Percentiles rank a stretch among this genome's conserved stretches.
These are phyloP conservation scores for Himalopsyche kuldschensis DNA, from an alignment of 2,888 invertebrate genomes.

Conservation along the genomic window DNA sequence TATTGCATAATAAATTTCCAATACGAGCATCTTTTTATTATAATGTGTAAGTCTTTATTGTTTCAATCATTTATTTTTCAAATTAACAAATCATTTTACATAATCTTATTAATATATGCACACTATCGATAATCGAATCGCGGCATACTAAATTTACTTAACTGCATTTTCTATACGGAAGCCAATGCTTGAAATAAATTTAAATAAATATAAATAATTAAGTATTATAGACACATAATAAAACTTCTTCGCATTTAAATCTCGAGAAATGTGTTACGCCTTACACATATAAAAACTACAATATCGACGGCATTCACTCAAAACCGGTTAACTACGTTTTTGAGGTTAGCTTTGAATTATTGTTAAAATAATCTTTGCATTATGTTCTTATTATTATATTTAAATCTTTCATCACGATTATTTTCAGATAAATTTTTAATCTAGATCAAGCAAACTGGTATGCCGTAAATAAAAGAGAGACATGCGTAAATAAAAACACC, in stretches of 20 bases:
- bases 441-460: too few species aligned
- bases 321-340: too few species aligned
- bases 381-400: too few species aligned
- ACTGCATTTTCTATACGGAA: not conserved
- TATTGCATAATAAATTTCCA: too few species aligned
- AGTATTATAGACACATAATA: not conserved
- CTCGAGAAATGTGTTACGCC: not conserved
- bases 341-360: too few species aligned
- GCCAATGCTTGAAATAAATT: not conserved
- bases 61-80: not conserved
- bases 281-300: too few species aligned
- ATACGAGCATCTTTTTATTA: not conserved
- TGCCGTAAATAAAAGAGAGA: too few species aligned
- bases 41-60: not conserved
- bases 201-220: not conserved
- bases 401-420: too few species aligned
- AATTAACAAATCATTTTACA: not conserved
- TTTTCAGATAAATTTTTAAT: too few species aligned
- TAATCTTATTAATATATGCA: not conserved
- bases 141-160: not conserved
- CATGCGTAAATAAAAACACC: too few species aligned
- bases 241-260: not conserved
- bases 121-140: not conserved
- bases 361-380: too few species aligned
- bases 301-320: too few species aligned